phyloP scores from a whole-genome alignment of 30 jellyfish, hydroid and myxozoan genomes.

The Pelagia noctiluca region DNA sequence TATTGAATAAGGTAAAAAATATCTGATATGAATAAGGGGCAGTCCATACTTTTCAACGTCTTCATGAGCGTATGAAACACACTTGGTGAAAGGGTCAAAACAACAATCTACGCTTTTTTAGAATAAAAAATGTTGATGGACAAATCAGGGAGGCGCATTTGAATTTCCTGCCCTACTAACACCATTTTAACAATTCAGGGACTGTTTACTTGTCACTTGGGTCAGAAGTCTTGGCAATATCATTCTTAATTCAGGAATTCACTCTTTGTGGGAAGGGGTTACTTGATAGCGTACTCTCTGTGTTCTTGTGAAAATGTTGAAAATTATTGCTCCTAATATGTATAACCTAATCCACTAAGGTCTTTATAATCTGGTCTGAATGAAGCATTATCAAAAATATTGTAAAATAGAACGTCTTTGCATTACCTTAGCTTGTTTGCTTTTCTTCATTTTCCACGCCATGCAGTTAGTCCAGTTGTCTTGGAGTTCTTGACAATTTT shows the following conservation, averaged over 20 bases:
- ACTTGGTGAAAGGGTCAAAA: neutral
- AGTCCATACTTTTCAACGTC: too few relatives aligned
- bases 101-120: neutral
- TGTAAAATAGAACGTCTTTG: neutral
- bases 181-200: too few relatives aligned
- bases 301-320: neutral
- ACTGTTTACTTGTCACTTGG: too few relatives aligned
- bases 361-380: neutral
- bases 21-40: too few relatives aligned
- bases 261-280: neutral
- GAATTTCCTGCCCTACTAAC: too few relatives aligned
- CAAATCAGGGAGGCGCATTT: too few relatives aligned
- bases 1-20: neutral
- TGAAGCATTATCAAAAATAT: neutral
- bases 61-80: constrained; percentile 2
- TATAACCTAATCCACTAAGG: neutral
- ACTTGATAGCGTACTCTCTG: neutral
- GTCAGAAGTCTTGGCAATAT: neutral
- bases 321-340: too few relatives aligned
- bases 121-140: too few relatives aligned
- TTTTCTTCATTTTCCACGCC: constrained; percentile 37
- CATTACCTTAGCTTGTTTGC: constrained; percentile 55
- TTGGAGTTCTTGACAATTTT: constrained; percentile 37
- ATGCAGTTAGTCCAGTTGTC: constrained; percentile 62
- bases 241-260: neutral